Percentiles rank a stretch among this genome's conserved stretches.
Evolutionary conservation across 2,888 invertebrate species (phyloP).

Genomic region (Latheticus oryzae): DNA sequence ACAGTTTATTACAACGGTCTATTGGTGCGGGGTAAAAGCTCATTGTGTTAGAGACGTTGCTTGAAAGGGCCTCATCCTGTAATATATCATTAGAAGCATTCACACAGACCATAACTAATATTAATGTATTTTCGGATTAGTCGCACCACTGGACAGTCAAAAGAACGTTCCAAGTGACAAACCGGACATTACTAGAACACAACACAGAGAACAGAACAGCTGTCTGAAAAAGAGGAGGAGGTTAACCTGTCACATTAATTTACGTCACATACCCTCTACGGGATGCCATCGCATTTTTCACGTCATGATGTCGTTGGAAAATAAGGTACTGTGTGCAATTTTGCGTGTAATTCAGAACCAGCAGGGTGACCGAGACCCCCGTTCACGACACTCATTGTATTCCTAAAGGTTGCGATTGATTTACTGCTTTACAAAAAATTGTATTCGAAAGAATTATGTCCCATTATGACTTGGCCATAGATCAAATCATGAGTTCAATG

Average conservation of each 20-base stretch:
- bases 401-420: constrained; percentile 38
- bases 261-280: constrained; percentile 50
- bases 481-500: too few relatives aligned
- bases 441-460: constrained; percentile 32
- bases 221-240: constrained; percentile 48
- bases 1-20: constrained; percentile 62
- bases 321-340: constrained; percentile 61
- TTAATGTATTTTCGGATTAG: constrained; percentile 65
- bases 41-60: constrained; percentile 53
- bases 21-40: constrained; percentile 55
- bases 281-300: constrained; percentile 54
- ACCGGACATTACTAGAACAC: constrained; percentile 60
- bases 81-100: constrained; percentile 62
- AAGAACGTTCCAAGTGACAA: constrained; percentile 57
- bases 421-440: constrained; percentile 35
- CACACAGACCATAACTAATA: constrained; percentile 64
- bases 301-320: constrained; percentile 57
- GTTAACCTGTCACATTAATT: constrained; percentile 56
- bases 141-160: constrained; percentile 57
- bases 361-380: constrained; percentile 50
- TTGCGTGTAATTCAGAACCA: constrained; percentile 62
- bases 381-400: constrained; percentile 38
- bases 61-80: constrained; percentile 54
- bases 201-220: constrained; percentile 50
- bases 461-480: too few relatives aligned